A percentile compares a stretch with the other conserved stretches of the same genome.
These are phyloP conservation scores for Hydropotes inermis DNA, from an alignment of 2,113 vertebrate genomes.

Conservation along the genomic window DNA sequence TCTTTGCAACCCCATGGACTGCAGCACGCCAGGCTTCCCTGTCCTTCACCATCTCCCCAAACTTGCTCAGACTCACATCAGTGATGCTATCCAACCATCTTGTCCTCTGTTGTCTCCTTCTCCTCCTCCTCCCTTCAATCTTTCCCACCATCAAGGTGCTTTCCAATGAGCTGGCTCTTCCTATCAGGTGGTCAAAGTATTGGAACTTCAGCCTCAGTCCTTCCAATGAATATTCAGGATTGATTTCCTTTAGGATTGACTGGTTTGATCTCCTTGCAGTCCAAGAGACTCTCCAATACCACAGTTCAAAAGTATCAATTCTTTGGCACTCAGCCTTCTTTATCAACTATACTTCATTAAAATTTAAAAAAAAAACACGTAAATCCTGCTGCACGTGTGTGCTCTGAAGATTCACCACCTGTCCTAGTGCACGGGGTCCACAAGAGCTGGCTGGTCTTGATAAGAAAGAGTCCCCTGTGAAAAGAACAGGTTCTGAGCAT, in stretches of 20 bases:
- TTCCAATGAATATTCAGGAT: neutral
- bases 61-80: neutral
- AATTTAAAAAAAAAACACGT: neutral
- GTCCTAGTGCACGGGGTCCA: neutral
- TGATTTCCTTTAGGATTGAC: neutral
- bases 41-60: neutral
- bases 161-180: neutral
- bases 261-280: neutral
- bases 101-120: neutral
- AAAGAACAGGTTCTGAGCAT: neutral
- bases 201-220: neutral
- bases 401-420: neutral
- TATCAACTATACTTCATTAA: neutral
- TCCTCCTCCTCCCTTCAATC: neutral
- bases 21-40: neutral
- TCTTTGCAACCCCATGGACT: neutral
- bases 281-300: neutral
- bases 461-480: neutral
- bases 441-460: neutral
- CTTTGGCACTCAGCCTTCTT: neutral
- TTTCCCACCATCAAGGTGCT: neutral
- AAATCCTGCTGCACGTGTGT: neutral
- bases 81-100: neutral
- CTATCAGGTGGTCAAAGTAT: neutral
- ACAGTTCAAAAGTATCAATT: neutral